Evolutionary conservation across 2,113 vertebrate genomes (phyloP).

Genomic region (Lagopus muta): DNA sequence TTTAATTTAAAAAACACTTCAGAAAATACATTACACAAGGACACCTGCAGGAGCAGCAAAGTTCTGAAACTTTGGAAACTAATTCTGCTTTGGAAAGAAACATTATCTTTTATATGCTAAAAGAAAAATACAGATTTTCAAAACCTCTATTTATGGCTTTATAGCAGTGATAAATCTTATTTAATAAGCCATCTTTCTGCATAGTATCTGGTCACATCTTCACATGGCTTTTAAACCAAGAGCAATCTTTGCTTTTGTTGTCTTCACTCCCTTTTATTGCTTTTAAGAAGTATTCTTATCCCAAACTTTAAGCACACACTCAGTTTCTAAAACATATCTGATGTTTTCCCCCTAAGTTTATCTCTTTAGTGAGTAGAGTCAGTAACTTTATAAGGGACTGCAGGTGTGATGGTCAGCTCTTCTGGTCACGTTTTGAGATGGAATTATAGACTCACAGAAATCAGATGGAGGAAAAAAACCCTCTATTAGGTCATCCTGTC

Average conservation of each 20-base stretch:
- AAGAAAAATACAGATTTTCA: not conserved
- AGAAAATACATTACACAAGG: constrained; percentile 13
- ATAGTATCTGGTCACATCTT: not conserved
- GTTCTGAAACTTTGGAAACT: not conserved
- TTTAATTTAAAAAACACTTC: constrained; percentile 62
- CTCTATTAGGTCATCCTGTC: constrained; percentile 31
- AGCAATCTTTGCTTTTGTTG: not conserved
- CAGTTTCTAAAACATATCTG: not conserved
- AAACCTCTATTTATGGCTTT: not conserved
- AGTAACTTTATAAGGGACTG: not conserved
- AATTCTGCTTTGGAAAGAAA: not conserved
- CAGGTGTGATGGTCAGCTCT: constrained; percentile 12
- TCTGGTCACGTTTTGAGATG: not conserved
- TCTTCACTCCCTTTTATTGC: not conserved
- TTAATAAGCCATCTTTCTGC: not conserved
- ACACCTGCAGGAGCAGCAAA: constrained; percentile 61
- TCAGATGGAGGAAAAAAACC: not conserved
- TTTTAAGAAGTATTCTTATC: not conserved
- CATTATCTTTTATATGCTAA: not conserved
- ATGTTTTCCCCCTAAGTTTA: not conserved
- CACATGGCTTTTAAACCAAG: not conserved
- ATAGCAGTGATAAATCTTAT: not conserved
- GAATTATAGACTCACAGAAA: constrained; percentile 9
- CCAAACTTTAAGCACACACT: not conserved
- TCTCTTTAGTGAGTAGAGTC: not conserved